Evolutionary conservation across 2,888 invertebrate genomes (phyloP), one percentile per base, ranked within the genome.

Genomic region (Tetragnatha montana): DNA sequence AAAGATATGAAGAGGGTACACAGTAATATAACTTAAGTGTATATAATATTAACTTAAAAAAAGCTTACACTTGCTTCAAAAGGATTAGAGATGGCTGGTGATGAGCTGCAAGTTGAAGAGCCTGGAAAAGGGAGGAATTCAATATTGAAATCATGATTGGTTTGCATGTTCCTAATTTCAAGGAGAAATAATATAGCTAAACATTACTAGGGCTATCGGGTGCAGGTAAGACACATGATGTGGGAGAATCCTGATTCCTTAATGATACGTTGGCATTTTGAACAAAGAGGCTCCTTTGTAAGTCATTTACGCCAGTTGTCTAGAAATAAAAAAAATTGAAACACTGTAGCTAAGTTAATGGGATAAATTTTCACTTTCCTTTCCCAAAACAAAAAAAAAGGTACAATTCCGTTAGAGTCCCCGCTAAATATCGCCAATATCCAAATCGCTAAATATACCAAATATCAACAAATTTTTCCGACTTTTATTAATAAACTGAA

Each of bases 231-330:
- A 87, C 86, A 87, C 89, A 87, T 73, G 89, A 19, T 22, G 89
- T 82, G 50, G 89, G 89, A 1, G 89, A 89, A 35, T 76, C 79
- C 71, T 86, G 89, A 47, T 92, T 92, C 14, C 92, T 92, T 68
- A 93, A 89, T 12, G 92, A 92, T 82, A 92, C 92, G 88, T 92
- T 92, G 7, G 93, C 92, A 60, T 93, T 92, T 12, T 92, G 92
- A 21, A 93, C 87, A 87, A 93, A 85, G 78, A 93, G 91, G 91
- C 92, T 92, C 22, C 92, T 92, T 79, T 93, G 92, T 83, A 93
- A 93, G 87, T 93, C 92, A 82, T 91, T 91, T 17, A 91, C 89
- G 14, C 87, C 69, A 73, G 91, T 22, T 47, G 88, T 71, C 91
- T 91, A 49, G 14, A 88, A 82, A 71, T 21, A 70, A 2, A 79